Percentiles rank a stretch among this genome's conserved stretches.
Conservation (phyloP, 2,113 vertebrate species). For the Electrona antarctica region DNA sequence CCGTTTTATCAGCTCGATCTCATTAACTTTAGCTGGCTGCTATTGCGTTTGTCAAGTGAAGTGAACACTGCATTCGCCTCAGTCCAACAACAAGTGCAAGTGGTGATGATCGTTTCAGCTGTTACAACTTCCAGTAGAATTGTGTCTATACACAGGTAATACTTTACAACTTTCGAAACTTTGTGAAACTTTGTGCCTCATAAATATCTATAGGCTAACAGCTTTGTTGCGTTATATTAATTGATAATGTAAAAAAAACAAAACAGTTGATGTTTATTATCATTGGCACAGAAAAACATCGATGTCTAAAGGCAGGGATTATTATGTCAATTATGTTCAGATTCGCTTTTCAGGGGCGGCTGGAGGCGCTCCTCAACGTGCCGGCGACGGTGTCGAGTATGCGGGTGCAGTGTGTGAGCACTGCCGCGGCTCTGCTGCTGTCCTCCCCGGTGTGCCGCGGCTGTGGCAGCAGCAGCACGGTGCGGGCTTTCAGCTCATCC, state of each 20-base stretch:
- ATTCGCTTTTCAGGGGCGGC: conserved; percentile 27
- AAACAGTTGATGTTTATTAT: too few species aligned
- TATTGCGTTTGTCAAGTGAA: conserved; percentile 7
- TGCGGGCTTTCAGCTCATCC: conserved; percentile 48
- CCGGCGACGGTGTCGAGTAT: conserved; percentile 22
- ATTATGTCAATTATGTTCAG: not conserved
- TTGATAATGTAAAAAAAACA: too few species aligned
- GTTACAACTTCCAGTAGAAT: conserved; percentile 38
- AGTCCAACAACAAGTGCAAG: conserved; percentile 29
- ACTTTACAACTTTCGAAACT: not conserved
- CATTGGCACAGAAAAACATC: too few species aligned
- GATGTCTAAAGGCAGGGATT: too few species aligned
- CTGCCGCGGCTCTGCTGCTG: conserved; percentile 25
- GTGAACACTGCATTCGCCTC: conserved; percentile 26
- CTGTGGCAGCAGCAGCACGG: conserved; percentile 43
- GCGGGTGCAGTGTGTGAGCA: conserved; percentile 42
- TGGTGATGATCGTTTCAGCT: conserved; percentile 14
- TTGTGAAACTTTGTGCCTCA: too few species aligned
- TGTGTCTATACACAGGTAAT: conserved; percentile 58
- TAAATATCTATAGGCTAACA: too few species aligned
- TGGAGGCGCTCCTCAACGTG: conserved; percentile 49
- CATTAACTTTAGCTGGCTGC: conserved; percentile 24
- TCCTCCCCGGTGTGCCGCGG: conserved; percentile 46
- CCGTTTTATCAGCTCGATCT: conserved; percentile 25
- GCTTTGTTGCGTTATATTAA: too few species aligned